Base-by-base conservation (phyloP, 2,113 vertebrate species). In the Myocastor coypus region DNA sequence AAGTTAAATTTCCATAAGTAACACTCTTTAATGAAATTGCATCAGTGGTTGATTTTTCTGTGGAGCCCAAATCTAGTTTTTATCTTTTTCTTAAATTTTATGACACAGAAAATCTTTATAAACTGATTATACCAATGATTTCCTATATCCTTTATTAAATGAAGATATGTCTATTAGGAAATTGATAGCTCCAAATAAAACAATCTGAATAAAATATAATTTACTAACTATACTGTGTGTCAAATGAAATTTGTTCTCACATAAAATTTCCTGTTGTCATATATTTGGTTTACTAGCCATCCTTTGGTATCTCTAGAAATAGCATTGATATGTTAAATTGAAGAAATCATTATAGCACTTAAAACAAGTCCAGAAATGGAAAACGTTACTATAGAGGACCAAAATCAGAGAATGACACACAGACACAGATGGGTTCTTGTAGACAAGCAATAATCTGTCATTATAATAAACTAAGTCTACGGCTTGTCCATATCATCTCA, bases 1-100 rank as follows among this genome's bases (percentile, higher is more conserved):
- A 85, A 71, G 7, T 69, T 86, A 77, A 86, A 69, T 59, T 91
- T 87, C 32, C 78, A 64, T 19, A 94, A 95, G 78, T 90, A 80
- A 63, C 22, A 61, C 7, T 87, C 30, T 91, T 57, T 66, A 88
- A 52, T n/a, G 82, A 64, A 90, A 11, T 84, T 92, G 73, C n/a
- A 5, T 92, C 28, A n/a, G 22, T 68, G 50, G 5, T 28, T 85
- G 12, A 42, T 85, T 73, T 81, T 91, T 30, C 22, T 61, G 28
- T 73, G 11, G 42, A 86, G 13, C 30, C 46, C 22, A 80, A 83
- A 73, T 83, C 32, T 22, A 87, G 9, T 92, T 78, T 83, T 89
- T 81, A 46, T 85, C 8, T 77, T 73, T 92, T 84, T 69, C 55
- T 84, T 92, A 87, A 91, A 87, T 88, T 66, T 91, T 2, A 17